These are phyloP conservation scores for Pegoplata infirma DNA, from an alignment of 2,888 invertebrate species.

Conservation along the genomic window DNA sequence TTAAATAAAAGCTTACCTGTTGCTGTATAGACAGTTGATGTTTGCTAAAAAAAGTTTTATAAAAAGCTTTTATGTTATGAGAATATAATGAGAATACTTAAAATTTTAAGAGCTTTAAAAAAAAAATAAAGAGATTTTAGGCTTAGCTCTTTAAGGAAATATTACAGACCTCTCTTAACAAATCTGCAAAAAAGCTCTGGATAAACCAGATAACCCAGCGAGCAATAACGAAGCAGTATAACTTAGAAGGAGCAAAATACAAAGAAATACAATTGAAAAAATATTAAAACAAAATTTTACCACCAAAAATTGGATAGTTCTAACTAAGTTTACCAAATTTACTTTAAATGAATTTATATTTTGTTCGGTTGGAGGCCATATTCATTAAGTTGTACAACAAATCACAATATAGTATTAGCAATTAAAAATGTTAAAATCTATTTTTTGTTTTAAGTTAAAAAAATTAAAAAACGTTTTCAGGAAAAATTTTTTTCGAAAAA, in stretches of 20 bases:
- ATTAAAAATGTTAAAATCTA: too few relatives aligned
- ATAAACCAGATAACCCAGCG: not conserved
- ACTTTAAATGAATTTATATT: too few relatives aligned
- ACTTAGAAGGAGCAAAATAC: not conserved
- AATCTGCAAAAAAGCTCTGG: not conserved
- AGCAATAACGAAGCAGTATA: not conserved
- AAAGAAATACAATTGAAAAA: not conserved
- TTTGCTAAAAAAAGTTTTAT: conserved; percentile 10
- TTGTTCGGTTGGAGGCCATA: too few relatives aligned
- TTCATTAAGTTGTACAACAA: too few relatives aligned
- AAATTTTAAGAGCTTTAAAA: not conserved
- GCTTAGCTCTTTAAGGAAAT: not conserved
- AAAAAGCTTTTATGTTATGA: not conserved
- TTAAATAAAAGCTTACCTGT: conserved; percentile 55
- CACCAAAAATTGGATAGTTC: too few relatives aligned
- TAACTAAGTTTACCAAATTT: too few relatives aligned
- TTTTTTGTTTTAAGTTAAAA: too few relatives aligned
- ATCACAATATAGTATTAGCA: too few relatives aligned
- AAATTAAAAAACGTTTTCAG: too few relatives aligned
- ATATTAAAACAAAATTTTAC: not conserved
- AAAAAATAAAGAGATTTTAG: not conserved
- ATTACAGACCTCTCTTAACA: too few relatives aligned
- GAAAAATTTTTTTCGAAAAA: too few relatives aligned
- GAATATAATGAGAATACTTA: not conserved
- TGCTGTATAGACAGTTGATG: conserved; percentile 16